phyloP scores from a whole-genome alignment of 1,140 invertebrate species.

The Campoletis sonorensis region DNA sequence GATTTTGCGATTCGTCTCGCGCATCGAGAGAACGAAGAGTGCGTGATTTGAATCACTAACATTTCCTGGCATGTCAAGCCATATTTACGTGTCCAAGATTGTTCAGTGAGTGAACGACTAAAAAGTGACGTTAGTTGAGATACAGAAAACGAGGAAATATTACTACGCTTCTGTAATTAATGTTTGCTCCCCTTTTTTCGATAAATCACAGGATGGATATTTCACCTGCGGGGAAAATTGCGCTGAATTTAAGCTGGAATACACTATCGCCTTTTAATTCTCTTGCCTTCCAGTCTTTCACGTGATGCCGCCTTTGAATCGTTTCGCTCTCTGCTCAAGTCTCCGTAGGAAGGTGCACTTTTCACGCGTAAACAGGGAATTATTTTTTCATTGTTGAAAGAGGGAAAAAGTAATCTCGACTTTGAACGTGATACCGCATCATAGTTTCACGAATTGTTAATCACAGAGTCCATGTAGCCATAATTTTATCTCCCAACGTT shows the following conservation, averaged over 20 bases:
- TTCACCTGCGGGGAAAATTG: not conserved
- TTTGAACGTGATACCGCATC: no score
- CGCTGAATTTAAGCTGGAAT: not conserved
- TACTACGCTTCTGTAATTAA: conserved; percentile 5
- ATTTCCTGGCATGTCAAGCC: not conserved
- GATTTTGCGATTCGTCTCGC: not conserved
- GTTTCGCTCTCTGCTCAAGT: not conserved
- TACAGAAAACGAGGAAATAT: not conserved
- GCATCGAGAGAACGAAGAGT: not conserved
- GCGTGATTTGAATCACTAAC: not conserved
- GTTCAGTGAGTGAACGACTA: not conserved
- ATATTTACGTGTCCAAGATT: not conserved
- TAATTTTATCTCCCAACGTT: no score
- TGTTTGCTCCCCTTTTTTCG: not conserved
- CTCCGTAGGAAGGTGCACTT: not conserved
- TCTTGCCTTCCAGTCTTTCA: not conserved
- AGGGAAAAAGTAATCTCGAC: no score
- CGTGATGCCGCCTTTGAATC: not conserved
- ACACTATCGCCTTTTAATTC: not conserved
- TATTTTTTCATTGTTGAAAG: not conserved
- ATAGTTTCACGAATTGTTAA: no score
- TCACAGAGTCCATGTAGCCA: no score
- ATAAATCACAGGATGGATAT: not conserved
- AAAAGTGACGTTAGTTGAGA: not conserved
- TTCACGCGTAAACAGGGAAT: not conserved